phyloP scores from a whole-genome alignment of 2,888 invertebrate genomes.

The Meiosimyza decipiens region DNA sequence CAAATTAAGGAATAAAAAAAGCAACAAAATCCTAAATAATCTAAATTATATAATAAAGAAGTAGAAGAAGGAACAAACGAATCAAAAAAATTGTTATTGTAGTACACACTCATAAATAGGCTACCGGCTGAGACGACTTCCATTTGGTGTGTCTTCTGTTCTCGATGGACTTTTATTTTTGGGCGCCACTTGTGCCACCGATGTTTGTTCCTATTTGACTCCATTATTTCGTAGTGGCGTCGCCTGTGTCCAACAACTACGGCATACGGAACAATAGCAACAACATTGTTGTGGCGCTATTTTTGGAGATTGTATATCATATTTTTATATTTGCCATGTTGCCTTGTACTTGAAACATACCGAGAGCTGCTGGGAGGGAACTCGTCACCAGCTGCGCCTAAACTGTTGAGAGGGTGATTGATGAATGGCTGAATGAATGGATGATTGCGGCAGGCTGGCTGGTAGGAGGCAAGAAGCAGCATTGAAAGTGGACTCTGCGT shows the following conservation, averaged over 20 bases:
- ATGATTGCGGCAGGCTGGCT: not conserved
- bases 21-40: too few species aligned
- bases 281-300: constrained; percentile 3
- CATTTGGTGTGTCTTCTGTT: too few species aligned
- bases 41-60: too few species aligned
- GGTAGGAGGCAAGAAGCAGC: not conserved
- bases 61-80: too few species aligned
- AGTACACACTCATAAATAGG: too few species aligned
- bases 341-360: too few species aligned
- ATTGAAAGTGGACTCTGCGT: not conserved
- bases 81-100: too few species aligned
- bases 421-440: not conserved
- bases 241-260: not conserved
- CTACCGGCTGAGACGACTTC: too few species aligned
- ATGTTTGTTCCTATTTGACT: not conserved
- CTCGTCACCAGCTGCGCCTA: constrained; percentile 13
- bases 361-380: not conserved
- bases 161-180: not conserved
- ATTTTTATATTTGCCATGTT: too few species aligned
- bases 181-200: constrained; percentile 3
- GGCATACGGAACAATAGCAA: not conserved
- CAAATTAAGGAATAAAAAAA: not conserved
- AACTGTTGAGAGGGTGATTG: constrained; percentile 7
- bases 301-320: not conserved
- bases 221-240: not conserved